Conservation (phyloP, 2,113 vertebrate species). For the Coracopsis vasa region DNA sequence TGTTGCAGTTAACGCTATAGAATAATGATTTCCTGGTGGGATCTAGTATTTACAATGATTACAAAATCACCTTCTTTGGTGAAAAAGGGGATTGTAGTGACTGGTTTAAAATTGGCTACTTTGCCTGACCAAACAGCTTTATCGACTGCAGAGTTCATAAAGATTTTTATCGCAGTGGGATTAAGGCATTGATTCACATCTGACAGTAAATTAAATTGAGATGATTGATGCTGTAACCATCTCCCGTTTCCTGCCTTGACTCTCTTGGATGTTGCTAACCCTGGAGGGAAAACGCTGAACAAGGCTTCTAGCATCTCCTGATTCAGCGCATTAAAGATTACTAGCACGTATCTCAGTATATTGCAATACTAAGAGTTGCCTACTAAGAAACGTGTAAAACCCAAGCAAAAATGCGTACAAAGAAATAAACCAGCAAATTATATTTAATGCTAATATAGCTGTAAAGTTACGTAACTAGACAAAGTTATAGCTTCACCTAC, state of each 20-base stretch:
- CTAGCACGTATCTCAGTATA: background rate
- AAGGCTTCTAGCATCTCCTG: background rate
- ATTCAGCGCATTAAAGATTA: background rate
- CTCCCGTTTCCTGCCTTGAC: background rate
- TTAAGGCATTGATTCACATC: background rate
- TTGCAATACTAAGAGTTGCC: background rate
- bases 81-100: background rate
- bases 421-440: background rate
- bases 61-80: background rate
- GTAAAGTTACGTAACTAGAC: background rate
- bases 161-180: background rate
- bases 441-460: background rate
- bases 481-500: background rate
- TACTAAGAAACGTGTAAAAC: background rate
- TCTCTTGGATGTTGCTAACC: background rate
- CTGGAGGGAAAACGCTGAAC: background rate
- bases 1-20: background rate
- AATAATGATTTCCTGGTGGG: background rate
- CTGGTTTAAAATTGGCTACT: background rate
- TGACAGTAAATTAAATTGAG: conserved; percentile 3
- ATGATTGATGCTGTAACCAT: background rate
- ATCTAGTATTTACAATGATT: background rate
- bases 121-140: background rate
- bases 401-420: background rate
- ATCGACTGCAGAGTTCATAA: background rate